Evolutionary conservation across 1,140 invertebrate species (phyloP), one percentile per base, ranked within the genome.

Genomic region (Drosophila virilis): DNA sequence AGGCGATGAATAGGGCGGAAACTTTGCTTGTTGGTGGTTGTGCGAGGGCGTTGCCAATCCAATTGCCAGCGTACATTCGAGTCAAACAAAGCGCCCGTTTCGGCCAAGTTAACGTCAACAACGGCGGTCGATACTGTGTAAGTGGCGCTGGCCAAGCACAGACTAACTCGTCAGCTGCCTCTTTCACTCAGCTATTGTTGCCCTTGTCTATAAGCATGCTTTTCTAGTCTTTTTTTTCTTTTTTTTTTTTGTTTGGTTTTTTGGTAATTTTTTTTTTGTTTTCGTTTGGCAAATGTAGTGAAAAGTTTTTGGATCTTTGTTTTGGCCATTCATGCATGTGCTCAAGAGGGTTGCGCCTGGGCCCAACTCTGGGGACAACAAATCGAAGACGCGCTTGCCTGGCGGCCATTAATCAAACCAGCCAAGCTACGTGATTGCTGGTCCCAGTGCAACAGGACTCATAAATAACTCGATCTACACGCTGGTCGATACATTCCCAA

Each of bases 51-150:
- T 77, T 75, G 68, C 72, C 67, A 54, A 74, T 83, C 69, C 76
- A 88, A 88, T 83, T 83, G 76, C 83, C 72, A 86, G 88, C 83
- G 88, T 79, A 73, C 76, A 88, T 68, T 70, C 61, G 88, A 86
- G 52, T 58, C 57, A 75, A 78, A 78, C 61, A 65, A 75, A 32
- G 52, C 65, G 42, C 33, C 48, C 35, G 59, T 66, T 58, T 55
- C 51, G 60, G 67, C 68, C 78, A 78, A 65, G 69, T 50, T 60
- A 68, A 67, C 42, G 80, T 74, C 74, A 78, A 82, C 75, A 78
- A 65, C 42, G 59, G 45, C 58, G 69, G 37, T 64, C 70, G 70
- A 75, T 82, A 83, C 74, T 84, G 69, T 71, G 76, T 84, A 74
- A 79, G 76, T 82, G 67, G 70, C 79, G 57, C 48, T 62, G 73